Percentiles rank a stretch among this genome's conserved stretches.
Conservation (phyloP, 2,113 vertebrate genomes). For the Acrocephalus kingi region DNA sequence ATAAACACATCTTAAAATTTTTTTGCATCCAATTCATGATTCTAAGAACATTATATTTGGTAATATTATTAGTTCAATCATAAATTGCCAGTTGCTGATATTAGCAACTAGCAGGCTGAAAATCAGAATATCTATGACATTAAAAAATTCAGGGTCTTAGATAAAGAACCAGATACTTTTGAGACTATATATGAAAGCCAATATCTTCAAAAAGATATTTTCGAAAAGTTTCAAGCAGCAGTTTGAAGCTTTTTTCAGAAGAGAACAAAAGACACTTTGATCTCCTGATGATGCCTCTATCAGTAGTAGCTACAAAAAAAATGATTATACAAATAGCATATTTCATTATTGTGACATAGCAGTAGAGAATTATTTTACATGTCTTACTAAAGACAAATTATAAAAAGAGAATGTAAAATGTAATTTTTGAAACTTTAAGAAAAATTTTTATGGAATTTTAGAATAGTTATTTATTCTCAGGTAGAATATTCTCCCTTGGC, state of each 20-base stretch:
- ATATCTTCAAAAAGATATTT: constrained; percentile 27
- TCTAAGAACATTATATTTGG: neutral
- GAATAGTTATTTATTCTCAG: neutral
- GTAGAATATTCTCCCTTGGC: neutral
- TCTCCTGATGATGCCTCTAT: constrained; percentile 48
- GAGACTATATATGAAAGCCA: constrained; percentile 3
- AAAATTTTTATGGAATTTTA: constrained; percentile 6
- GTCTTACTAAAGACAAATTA: constrained; percentile 29
- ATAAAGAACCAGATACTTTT: neutral
- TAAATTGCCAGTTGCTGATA: neutral
- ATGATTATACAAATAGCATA: constrained; percentile 53
- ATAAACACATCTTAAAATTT: neutral
- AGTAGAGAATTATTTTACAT: constrained; percentile 23
- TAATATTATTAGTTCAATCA: neutral
- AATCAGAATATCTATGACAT: neutral
- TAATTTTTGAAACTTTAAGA: constrained; percentile 18
- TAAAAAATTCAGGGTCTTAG: neutral
- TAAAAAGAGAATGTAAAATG: constrained; percentile 22
- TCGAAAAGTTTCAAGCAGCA: constrained; percentile 19
- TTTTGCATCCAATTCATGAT: neutral
- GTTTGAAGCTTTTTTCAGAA: constrained; percentile 39
- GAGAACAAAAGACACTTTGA: constrained; percentile 57
- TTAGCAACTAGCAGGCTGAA: neutral
- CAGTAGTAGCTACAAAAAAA: constrained; percentile 40
- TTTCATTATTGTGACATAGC: constrained; percentile 38